Conservation (phyloP, 2,113 vertebrate species). For the Xyliphius kryptos region DNA sequence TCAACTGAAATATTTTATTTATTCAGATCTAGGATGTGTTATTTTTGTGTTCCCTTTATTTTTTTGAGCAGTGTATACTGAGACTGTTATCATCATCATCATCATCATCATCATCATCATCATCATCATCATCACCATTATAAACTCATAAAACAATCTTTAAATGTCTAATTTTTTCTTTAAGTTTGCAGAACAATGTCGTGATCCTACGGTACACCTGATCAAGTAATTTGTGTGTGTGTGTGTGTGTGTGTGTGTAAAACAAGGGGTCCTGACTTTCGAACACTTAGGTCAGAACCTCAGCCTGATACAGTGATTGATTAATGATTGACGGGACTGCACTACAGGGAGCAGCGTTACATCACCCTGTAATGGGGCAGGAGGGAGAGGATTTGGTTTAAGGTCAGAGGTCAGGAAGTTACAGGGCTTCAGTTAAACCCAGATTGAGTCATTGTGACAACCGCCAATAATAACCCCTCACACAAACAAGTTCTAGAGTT, state of each 20-base stretch:
- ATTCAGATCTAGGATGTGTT: no score
- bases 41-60: no score
- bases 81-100: no score
- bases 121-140: no score
- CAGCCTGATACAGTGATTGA: slow-evolving; percentile 26
- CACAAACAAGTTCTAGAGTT: neutral
- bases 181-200: no score
- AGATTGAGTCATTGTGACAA: neutral
- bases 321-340: slow-evolving; percentile 36
- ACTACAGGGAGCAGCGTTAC: slow-evolving; percentile 6
- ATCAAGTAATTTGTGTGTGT: no score
- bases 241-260: slow-evolving; percentile 2
- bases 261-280: slow-evolving; percentile 18
- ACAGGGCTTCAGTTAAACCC: neutral
- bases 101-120: no score
- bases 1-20: no score
- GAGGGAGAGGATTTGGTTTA: neutral
- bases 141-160: no score
- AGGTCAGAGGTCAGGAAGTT: slow-evolving; percentile 16
- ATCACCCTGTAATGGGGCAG: neutral
- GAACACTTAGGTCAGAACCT: slow-evolving; percentile 2
- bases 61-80: no score
- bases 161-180: no score
- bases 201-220: no score
- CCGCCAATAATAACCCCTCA: neutral